Conservation (phyloP, 2,888 invertebrate species). For the Pterostichus madidus region DNA sequence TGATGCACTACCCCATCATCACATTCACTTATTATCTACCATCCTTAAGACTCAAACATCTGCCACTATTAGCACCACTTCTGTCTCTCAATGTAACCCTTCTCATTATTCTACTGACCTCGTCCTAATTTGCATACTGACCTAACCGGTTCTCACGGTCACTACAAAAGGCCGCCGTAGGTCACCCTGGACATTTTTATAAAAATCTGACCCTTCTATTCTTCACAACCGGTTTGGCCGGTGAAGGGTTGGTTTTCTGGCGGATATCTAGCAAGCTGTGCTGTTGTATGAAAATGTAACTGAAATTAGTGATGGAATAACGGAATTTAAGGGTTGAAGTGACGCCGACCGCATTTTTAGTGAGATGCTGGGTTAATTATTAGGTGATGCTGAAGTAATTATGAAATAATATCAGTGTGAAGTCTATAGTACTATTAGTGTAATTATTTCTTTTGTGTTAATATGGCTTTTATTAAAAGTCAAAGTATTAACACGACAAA, state of each 20-base stretch:
- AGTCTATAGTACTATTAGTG: too few species aligned
- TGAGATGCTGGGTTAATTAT: too few species aligned
- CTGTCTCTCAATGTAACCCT: background rate
- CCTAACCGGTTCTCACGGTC: conserved; percentile 53
- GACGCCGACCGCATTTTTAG: background rate
- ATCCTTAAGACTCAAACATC: background rate
- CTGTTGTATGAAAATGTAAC: conserved; percentile 21
- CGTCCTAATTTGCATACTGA: conserved; percentile 45
- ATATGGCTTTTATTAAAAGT: too few species aligned
- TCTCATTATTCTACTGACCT: background rate
- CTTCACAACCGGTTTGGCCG: conserved; percentile 40
- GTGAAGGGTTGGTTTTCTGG: background rate
- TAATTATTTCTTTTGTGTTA: background rate
- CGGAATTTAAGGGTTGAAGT: conserved; percentile 7
- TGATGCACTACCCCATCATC: background rate
- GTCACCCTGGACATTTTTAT: conserved; percentile 38
- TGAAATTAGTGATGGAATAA: conserved; percentile 31
- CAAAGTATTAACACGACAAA: too few species aligned
- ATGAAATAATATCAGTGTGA: too few species aligned
- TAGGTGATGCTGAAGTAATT: too few species aligned
- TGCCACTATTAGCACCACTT: too few species aligned
- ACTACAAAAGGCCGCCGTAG: conserved; percentile 3
- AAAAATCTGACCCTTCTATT: conserved; percentile 49
- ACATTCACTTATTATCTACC: too few species aligned
- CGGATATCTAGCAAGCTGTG: background rate